Base-by-base conservation (phyloP, 2,797 vertebrate species). In the Pitangus sulphuratus region DNA sequence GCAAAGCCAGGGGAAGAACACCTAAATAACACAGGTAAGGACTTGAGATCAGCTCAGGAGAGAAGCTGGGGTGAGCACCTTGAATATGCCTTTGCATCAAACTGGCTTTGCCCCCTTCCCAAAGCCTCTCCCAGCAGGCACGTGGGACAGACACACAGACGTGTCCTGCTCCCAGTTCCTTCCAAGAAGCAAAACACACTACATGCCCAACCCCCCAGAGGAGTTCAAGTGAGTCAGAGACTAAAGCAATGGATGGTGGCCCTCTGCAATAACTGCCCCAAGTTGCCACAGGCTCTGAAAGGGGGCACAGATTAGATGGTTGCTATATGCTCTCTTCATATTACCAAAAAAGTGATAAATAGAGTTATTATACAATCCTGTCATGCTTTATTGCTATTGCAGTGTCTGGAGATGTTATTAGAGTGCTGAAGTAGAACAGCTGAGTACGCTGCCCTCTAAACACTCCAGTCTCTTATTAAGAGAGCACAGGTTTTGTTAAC, bases 401-500 rank as follows among this genome's bases (percentile, higher is more conserved):
- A 9, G 47, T 48, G 39, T 86, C 80, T 78, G 25, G 70, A 95
- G 85, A 71, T 51, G 58, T 64, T 86, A 70, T 64, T 66, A 78
- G 51, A 70, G 62, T 35, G 54, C 69, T 90, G 74, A 74, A 83
- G 48, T 25, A 2, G 4, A 77, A 37, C 44, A 61, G 57, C 35
- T 35, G 28, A 69, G 71, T 42, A 35, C 5, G 1, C 56, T 95
- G 71, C 83, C 79, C 87, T 80, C 54, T 68, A 47, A 93, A 87
- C 47, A 20, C 82, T 66, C 37, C 19, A 35, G 53, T 26, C 75
- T 62, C 77, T 69, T 47, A 68, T 37, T 51, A 61, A 85, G 74
- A 93, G 48, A 79, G 60, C 48, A 37, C 40, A 71, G 44, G 26
- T 95, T 86, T 79, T 89, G 70, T 91, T 81, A 96, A 92, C 56